Evolutionary conservation across 1,140 invertebrate genomes (phyloP).

Genomic region (Temnothorax longispinosus): DNA sequence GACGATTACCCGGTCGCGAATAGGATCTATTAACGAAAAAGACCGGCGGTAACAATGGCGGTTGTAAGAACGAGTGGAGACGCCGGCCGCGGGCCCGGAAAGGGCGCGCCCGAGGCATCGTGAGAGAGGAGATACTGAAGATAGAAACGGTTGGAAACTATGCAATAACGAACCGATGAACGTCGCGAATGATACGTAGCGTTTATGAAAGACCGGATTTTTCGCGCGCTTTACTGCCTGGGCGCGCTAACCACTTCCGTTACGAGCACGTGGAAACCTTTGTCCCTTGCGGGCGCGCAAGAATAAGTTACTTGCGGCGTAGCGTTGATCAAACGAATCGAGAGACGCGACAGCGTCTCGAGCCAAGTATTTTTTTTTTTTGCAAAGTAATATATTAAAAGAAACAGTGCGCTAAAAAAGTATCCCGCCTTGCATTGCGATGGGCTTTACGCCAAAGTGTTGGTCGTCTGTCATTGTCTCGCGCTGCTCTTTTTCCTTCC

Average conservation of each 20-base stretch:
- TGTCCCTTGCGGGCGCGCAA: slow-evolving; percentile 37
- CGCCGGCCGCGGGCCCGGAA: slow-evolving; percentile 72
- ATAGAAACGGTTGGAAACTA: slow-evolving; percentile 35
- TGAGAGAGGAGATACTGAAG: neutral
- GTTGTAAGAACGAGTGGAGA: slow-evolving; percentile 71
- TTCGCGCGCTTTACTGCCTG: slow-evolving; percentile 35
- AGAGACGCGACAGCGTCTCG: neutral
- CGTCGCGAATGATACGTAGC: neutral
- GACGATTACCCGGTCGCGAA: slow-evolving; percentile 47
- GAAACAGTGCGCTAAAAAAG: neutral
- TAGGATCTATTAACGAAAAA: neutral
- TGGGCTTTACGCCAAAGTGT: slow-evolving; percentile 1
- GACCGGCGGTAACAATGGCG: neutral
- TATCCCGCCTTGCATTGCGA: neutral
- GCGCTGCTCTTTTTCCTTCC: slow-evolving; percentile 65
- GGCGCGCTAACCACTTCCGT: slow-evolving; percentile 61
- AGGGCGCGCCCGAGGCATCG: slow-evolving; percentile 75
- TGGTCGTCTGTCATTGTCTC: slow-evolving; percentile 34
- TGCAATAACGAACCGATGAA: neutral
- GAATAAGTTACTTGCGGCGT: slow-evolving; percentile 13
- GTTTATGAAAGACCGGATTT: neutral
- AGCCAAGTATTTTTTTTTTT: no score
- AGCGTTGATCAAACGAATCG: no score
- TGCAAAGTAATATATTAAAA: no score
- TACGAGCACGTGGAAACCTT: slow-evolving; percentile 53